These are phyloP conservation scores for Leptodactylus fuscus DNA, from an alignment of 2,113 vertebrate genomes.

Conservation along the genomic window DNA sequence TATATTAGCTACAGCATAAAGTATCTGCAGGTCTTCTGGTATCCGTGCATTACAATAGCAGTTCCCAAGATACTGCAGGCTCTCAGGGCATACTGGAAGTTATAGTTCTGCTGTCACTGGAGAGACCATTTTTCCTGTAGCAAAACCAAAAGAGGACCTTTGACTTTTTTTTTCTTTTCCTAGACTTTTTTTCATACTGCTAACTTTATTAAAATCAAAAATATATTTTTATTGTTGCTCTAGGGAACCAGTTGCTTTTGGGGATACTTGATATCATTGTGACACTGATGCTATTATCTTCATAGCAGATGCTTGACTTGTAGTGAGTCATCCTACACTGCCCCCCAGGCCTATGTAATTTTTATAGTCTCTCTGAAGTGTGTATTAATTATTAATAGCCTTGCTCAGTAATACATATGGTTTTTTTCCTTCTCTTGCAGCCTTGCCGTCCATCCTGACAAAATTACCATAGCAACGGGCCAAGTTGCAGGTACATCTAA, in stretches of 20 bases:
- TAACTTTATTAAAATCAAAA: too few species aligned
- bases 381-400: constrained; percentile 31
- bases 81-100: neutral
- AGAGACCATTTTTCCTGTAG: neutral
- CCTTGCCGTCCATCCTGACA: constrained; percentile 96
- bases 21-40: too few species aligned
- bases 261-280: too few species aligned
- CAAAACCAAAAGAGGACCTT: too few species aligned
- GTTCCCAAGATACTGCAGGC: neutral
- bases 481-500: constrained; percentile 96
- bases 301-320: constrained; percentile 1
- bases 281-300: neutral
- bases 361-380: constrained; percentile 12
- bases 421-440: constrained; percentile 69
- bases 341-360: neutral
- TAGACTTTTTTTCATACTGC: too few species aligned
- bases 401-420: constrained; percentile 33
- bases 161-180: too few species aligned
- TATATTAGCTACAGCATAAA: too few species aligned
- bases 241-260: too few species aligned
- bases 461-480: constrained; percentile 98
- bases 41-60: too few species aligned
- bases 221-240: too few species aligned
- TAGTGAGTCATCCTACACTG: neutral
- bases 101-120: neutral